A percentile compares a stretch with the other conserved stretches of the same genome.
Conservation (phyloP, 2,888 invertebrate species). For the Ochropleura plecta region DNA sequence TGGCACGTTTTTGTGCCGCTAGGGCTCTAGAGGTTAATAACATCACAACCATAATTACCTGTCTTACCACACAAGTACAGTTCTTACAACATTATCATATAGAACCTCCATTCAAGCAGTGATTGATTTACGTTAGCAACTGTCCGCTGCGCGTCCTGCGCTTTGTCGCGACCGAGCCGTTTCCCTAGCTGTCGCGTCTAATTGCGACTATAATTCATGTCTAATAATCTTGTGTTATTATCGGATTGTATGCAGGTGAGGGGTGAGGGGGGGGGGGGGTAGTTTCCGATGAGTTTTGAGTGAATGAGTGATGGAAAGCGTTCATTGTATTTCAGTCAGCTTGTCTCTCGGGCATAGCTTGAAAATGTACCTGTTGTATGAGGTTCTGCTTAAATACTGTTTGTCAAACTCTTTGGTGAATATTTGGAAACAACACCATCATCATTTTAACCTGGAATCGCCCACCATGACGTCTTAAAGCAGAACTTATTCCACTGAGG, state of each 20-base stretch:
- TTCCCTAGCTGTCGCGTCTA: slow-evolving; percentile 85
- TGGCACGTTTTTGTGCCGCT: too few species aligned
- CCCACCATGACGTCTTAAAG: too few species aligned
- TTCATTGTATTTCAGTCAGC: not conserved
- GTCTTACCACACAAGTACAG: not conserved
- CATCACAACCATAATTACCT: slow-evolving; percentile 2
- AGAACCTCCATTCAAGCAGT: slow-evolving; percentile 62
- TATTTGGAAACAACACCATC: too few species aligned
- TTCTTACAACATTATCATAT: slow-evolving; percentile 48
- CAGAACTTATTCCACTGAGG: too few species aligned
- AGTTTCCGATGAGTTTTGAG: slow-evolving; percentile 68
- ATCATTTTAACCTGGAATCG: too few species aligned
- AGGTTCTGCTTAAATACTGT: too few species aligned
- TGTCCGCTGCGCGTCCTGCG: slow-evolving; percentile 69
- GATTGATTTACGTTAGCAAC: slow-evolving; percentile 75
- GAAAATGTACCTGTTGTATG: not conserved
- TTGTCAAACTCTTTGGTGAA: too few species aligned
- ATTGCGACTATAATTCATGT: slow-evolving; percentile 89
- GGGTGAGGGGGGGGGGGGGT: not conserved
- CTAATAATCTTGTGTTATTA: slow-evolving; percentile 88
- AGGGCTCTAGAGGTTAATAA: not conserved
- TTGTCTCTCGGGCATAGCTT: not conserved
- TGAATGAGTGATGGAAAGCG: slow-evolving; percentile 5
- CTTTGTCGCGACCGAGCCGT: slow-evolving; percentile 73
- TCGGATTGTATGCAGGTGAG: slow-evolving; percentile 75